These are phyloP conservation scores for Drosophila subsilvestris DNA, from an alignment of 2,888 invertebrate genomes.

Conservation along the genomic window DNA sequence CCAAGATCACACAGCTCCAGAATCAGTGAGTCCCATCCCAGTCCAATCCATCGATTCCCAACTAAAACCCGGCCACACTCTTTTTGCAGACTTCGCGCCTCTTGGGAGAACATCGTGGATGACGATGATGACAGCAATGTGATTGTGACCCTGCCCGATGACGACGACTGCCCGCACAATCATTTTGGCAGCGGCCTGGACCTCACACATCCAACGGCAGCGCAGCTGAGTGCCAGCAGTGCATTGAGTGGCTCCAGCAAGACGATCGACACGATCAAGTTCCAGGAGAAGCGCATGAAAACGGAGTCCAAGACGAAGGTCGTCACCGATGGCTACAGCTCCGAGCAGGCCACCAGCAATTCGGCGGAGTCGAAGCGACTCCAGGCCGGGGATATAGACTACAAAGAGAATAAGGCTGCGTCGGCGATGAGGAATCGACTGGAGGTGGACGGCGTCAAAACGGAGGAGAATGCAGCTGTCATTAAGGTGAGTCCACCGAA, in stretches of 20 bases:
- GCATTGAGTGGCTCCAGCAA: slow-evolving; percentile 82
- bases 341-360: slow-evolving; percentile 89
- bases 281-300: slow-evolving; percentile 92
- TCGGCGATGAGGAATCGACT: slow-evolving; percentile 91
- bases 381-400: slow-evolving; percentile 92
- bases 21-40: slow-evolving; percentile 75
- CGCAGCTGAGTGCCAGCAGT: slow-evolving; percentile 82
- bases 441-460: slow-evolving; percentile 93
- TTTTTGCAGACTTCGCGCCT: slow-evolving; percentile 87
- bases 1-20: slow-evolving; percentile 80
- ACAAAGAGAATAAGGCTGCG: slow-evolving; percentile 91
- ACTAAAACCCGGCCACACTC: not conserved
- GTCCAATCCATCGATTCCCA: too few relatives aligned
- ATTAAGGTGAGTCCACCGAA: slow-evolving; percentile 87
- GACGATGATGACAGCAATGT: slow-evolving; percentile 86
- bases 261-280: slow-evolving; percentile 89
- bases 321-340: slow-evolving; percentile 92
- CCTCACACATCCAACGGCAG: slow-evolving; percentile 82
- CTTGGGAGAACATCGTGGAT: slow-evolving; percentile 92
- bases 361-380: slow-evolving; percentile 89
- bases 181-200: slow-evolving; percentile 76
- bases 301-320: slow-evolving; percentile 92
- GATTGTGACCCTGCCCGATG: slow-evolving; percentile 92
- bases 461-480: slow-evolving; percentile 93
- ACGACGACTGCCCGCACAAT: slow-evolving; percentile 86